Base-by-base conservation (phyloP, 2,797 vertebrate genomes). In the Anguilla obscura region DNA sequence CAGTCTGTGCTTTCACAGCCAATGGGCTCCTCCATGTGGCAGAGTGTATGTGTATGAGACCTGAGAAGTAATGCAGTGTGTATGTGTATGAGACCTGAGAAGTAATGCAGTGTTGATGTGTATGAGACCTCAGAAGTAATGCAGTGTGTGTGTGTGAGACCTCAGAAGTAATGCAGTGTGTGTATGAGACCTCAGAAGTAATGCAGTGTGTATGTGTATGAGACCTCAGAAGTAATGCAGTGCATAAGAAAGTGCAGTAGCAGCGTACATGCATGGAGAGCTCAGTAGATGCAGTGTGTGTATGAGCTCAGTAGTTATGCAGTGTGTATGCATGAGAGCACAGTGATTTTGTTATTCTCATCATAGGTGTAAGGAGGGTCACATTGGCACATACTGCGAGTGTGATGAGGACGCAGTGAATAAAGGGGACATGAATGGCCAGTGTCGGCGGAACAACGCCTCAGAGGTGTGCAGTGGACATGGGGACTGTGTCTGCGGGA, bases 401-500 rank as follows among this genome's bases (percentile, higher is more conserved):
- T 90, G 90, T 52, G 86, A 52, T 14, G 36, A 16, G 16, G 40
- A 63, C 21, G 36, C 36, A 48, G 3, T 60, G 14, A 36, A 40
- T 50, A 21, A 18, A 3, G 86, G 71, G 1, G 85, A 86, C 30
- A 40, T 60, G 16, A 14, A n/a, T 12, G 58, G 74, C 7, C 86
- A 36, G 36, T 91, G 91, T 58, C 84, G 40, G 14, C 40, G 48
- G 21, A 88, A 90, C 56, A 89, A 90, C 27, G 12, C 52, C 45
- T 89, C 90, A 71, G 85, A 52, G 16, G 86, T 86, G 36, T 91
- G 91, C 45, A 89, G 89, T 52, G 58, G 54, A 16, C 85, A 84
- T 1, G 90, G 90, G 21, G 86, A 89, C 83, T 91, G 90, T n/a
- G 86, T 91, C 74, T 91, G 90, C 24, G 89, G 91, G 45, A 21